Evolutionary conservation across 2,797 vertebrate genomes (phyloP).

Genomic region (Cossypha heuglini): DNA sequence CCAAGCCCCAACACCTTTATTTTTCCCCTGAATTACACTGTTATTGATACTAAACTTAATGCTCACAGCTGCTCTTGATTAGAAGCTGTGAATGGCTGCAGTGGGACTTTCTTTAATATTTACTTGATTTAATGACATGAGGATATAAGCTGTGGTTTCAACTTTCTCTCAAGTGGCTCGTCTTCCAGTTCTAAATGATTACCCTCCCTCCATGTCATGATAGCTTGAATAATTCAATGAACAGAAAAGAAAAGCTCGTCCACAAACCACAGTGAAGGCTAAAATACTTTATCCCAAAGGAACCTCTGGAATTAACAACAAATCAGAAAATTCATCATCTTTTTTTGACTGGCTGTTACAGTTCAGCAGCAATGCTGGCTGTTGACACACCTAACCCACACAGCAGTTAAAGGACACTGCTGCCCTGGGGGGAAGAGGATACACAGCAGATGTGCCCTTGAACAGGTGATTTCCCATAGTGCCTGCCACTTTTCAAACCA

Average conservation of each 20-base stretch:
- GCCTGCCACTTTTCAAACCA: not conserved
- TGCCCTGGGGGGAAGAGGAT: accelerated
- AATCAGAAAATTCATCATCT: not conserved
- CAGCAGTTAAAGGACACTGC: not conserved
- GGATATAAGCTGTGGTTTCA: not conserved
- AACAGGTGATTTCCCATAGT: not conserved
- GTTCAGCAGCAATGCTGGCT: not conserved
- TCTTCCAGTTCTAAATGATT: not conserved
- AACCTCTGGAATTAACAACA: not conserved
- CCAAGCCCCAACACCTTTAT: not conserved
- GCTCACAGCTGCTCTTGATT: not conserved
- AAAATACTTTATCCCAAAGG: not conserved
- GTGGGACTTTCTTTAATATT: not conserved
- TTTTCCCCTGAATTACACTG: not conserved
- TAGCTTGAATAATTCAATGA: not conserved
- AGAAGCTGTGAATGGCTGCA: not conserved
- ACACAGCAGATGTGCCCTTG: not conserved
- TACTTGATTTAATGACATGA: not conserved
- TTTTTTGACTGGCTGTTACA: not conserved
- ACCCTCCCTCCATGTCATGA: not conserved
- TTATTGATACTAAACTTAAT: not conserved
- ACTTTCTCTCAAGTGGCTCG: not conserved
- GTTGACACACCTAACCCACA: not conserved
- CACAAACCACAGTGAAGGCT: not conserved
- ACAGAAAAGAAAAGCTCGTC: not conserved